Base-by-base conservation (phyloP, 2,888 invertebrate genomes). In the Eupeodes latifasciatus region DNA sequence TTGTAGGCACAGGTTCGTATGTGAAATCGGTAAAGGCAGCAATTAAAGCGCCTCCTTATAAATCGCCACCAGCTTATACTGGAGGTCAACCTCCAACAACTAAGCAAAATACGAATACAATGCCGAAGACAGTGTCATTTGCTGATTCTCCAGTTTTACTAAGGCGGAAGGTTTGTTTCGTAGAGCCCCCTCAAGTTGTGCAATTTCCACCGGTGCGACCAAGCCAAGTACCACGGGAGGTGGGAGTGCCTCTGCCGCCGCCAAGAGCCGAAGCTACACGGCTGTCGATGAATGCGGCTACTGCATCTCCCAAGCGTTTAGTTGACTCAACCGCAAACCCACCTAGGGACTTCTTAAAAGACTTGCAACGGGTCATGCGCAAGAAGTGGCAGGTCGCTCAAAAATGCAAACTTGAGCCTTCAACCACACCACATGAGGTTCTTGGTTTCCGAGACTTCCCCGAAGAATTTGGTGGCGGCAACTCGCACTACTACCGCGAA, bases 361-460 rank as follows among this genome's bases (percentile, higher is more conserved):
- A 98, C 93, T 94, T 98, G 67, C 98, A 98, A 92, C 95, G 98
- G 74, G 98, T 98, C 0, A 98, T 98, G 97, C 95, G 97, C 90
- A 98, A 98, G 92, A 98, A 98, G 91, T 97, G 97, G 97, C 97
- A 98, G 91, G 98, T 98, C 0, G 98, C 98, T 4, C 98, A 98
- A 92, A 98, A 98, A 92, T 98, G 98, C 92, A 97, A 98, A 93
- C 94, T 96, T 36, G 98, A 98, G 92, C 96, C 96, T 14, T 96
- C 96, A n/a, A 97, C 97, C 1, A 97, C 97, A 55, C 98, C 98
- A 0, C 98, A 98, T 92, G 98, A 98, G 92, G 98, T 98, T 3
- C 95, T 98, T 9, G 98, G 98, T 0, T 98, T 98, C 92, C 95
- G 98, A 9, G 97, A 97, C 92, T 97, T 97, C 47, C 96, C 96